phyloP scores from a whole-genome alignment of 2,113 vertebrate genomes.

The Mastomys natalensis region DNA sequence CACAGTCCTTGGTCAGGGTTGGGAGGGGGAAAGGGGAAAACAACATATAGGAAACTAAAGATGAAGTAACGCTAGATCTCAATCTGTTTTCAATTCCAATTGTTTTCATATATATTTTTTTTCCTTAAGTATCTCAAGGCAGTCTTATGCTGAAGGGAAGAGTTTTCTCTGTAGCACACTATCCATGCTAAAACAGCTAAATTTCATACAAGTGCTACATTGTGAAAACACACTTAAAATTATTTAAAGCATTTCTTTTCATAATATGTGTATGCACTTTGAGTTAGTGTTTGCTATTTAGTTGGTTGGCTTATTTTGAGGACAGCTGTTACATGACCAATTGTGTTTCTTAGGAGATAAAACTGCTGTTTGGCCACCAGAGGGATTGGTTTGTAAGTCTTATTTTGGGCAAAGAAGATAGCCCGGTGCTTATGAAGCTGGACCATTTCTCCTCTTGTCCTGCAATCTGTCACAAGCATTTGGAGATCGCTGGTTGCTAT shows the following conservation, averaged over 20 bases:
- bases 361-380: not conserved
- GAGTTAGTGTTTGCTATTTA: not conserved
- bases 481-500: not conserved
- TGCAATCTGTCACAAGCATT: not conserved
- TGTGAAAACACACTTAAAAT: slow-evolving; percentile 40
- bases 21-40: not conserved
- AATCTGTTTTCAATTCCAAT: slow-evolving; percentile 20
- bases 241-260: slow-evolving; percentile 31
- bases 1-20: not conserved
- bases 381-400: not conserved
- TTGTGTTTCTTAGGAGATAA: not conserved
- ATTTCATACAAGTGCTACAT: not conserved
- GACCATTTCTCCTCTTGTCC: not conserved
- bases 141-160: not conserved
- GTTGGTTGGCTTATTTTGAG: not conserved
- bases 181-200: not conserved
- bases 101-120: not conserved
- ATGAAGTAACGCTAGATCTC: not conserved
- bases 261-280: not conserved
- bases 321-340: not conserved
- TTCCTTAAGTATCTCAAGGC: slow-evolving; percentile 16
- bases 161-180: not conserved
- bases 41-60: not conserved
- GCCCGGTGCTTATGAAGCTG: not conserved
- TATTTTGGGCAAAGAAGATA: not conserved